Base-by-base conservation (phyloP, 2,113 vertebrate genomes). In the Pelecanoides urinatrix region DNA sequence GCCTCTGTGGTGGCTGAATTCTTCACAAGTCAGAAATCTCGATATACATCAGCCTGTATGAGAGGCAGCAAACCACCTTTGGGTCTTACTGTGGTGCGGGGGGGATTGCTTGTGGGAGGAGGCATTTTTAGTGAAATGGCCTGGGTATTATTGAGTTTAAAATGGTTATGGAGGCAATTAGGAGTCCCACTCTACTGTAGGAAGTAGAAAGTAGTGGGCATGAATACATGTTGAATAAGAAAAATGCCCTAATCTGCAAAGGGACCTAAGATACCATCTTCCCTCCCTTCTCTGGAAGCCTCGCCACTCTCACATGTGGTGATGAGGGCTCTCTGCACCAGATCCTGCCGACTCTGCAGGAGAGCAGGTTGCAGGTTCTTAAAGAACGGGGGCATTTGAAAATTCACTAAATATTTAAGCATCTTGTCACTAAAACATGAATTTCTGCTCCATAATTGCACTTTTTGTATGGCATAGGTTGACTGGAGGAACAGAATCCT, bases 281-380 rank as follows among this genome's bases (percentile, higher is more conserved):
- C 20, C 5, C 32, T n/a, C 12, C 15, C 22, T 85, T 62, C 50
- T 63, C 49, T 55, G 29, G 62, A 61, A 65, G 12, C 26, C 29
- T 82, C 1, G 0, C 25, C 7, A 3, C 38, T 78, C 40, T 59
- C 38, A 17, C 3, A 2, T 1, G 2, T 29, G 62, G 22, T n/a
- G 16, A 2, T 34, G 15, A 74, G 23, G 26, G 32, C 47, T 65
- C 32, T 53, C 56, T 63, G 25, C 23, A 11, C 27, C 17, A 49
- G 11, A 16, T 32, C 8, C 32, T 81, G n/a, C 14, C 1, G 4
- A 44, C 38, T 32, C 52, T 78, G 34, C 42, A 25, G 16, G 25
- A 53, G 6, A 6, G 10, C 2, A 10, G 47, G 23, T 49, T 50
- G 8, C 50, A 32, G 49, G 25, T 71, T 49, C 52, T 63, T 86